Conservation (phyloP, 2,113 vertebrate genomes). For the Nematolebias whitei region DNA sequence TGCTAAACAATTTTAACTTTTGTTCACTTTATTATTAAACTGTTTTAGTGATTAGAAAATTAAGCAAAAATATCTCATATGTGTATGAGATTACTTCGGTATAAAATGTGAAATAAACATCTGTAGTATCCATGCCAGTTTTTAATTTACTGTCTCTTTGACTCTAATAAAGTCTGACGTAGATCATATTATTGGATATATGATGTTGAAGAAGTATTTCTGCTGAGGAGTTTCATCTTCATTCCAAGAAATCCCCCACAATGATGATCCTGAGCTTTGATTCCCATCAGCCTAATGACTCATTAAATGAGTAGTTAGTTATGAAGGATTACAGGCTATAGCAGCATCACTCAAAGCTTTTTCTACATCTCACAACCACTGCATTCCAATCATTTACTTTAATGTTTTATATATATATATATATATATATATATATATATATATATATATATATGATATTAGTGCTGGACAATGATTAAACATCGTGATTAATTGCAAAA, state of each 20-base stretch:
- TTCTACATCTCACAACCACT: background rate
- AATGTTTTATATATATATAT: too few relatives aligned
- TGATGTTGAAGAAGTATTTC: constrained; percentile 1
- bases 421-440: too few relatives aligned
- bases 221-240: constrained; percentile 32
- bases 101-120: background rate
- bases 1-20: too few relatives aligned
- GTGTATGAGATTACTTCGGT: background rate
- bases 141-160: background rate
- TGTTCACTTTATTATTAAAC: too few relatives aligned
- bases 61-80: background rate
- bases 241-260: constrained; percentile 18
- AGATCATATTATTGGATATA: constrained; percentile 5
- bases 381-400: background rate
- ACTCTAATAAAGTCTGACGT: background rate
- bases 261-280: constrained; percentile 12
- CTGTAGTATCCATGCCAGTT: background rate
- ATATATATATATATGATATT: background rate
- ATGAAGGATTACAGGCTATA: constrained; percentile 31
- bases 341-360: constrained; percentile 20
- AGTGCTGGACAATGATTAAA: too few relatives aligned
- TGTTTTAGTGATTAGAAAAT: too few relatives aligned
- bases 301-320: constrained; percentile 40
- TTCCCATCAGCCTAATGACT: constrained; percentile 49
- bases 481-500: too few relatives aligned